Base-by-base conservation (phyloP, 30 jellyfish, hydroid and myxozoan genomes). In the Rhopilema esculentum region DNA sequence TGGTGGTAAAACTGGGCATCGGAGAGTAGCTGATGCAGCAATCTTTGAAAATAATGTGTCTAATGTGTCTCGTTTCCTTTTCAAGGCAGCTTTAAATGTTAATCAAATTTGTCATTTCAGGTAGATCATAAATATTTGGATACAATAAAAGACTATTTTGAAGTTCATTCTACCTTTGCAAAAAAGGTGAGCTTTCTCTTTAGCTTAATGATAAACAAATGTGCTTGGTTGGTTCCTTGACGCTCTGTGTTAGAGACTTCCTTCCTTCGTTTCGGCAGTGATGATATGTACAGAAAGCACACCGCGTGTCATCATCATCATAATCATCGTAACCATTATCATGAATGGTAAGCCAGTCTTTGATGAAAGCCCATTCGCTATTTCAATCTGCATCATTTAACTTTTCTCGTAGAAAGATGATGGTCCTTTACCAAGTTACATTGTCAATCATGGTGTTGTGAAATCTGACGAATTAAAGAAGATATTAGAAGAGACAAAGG, bases 371-470 rank as follows among this genome's bases (percentile, higher is more conserved):
- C 16, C 22, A 15, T 61, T 61, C 70, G 20, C n/a, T n/a, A n/a
- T n/a, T n/a, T n/a, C n/a, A n/a, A n/a, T n/a, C n/a, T n/a, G n/a
- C n/a, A n/a, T n/a, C n/a, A n/a, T n/a, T n/a, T n/a, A n/a, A n/a
- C n/a, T n/a, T n/a, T 66, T 31, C 40, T 75, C 9, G 18, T 57
- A 25, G 74, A 27, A 77, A 64, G 22, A 68, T 28, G 65, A 70
- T 4, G 19, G 25, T 17, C 1, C 49, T 6, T 24, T 91, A 1
- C 98, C 98, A 17, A 30, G 69, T 7, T 94, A 77, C 75, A 74
- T 94, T 20, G 64, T 78, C 68, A 94, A 94, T 68, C 97, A 94
- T 89, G 99, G 99, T 0, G 89, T 94, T 17, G 88, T 94, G 75
- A 81, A 78, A 52, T 92, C 87, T 0, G 32, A 52, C 2, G 71